Conservation (phyloP, 2,888 invertebrate species). For the Endomychus coccineus region DNA sequence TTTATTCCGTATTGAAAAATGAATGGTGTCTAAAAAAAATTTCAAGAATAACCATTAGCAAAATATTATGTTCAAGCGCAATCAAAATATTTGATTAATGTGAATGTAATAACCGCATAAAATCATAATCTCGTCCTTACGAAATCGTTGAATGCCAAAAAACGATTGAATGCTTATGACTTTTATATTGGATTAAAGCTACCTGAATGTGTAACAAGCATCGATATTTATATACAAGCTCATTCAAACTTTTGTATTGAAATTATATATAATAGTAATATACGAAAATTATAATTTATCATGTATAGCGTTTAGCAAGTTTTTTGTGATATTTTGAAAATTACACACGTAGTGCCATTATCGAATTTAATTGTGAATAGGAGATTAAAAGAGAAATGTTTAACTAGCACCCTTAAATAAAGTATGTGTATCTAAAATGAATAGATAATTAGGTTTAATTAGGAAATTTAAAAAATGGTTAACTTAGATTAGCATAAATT, state of each 20-base stretch:
- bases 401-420: slow-evolving; percentile 20
- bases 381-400: slow-evolving; percentile 14
- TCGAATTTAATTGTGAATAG: slow-evolving; percentile 19
- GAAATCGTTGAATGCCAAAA: too few species aligned
- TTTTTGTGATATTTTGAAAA: slow-evolving; percentile 6
- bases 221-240: too few species aligned
- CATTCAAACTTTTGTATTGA: too few species aligned
- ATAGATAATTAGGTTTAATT: slow-evolving; percentile 12
- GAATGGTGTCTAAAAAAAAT: too few species aligned
- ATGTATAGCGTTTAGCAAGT: slow-evolving; percentile 10
- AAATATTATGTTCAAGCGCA: too few species aligned
- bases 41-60: too few species aligned
- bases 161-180: slow-evolving; percentile 26
- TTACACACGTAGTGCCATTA: slow-evolving; percentile 27
- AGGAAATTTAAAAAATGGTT: slow-evolving; percentile 8
- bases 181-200: slow-evolving; percentile 24
- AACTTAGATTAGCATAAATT: slow-evolving; percentile 6
- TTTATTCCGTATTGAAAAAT: too few species aligned
- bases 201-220: slow-evolving; percentile 26
- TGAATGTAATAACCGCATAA: too few species aligned
- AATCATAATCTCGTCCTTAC: too few species aligned
- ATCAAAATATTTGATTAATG: too few species aligned
- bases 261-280: too few species aligned
- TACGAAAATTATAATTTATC: slow-evolving; percentile 15
- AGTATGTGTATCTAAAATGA: slow-evolving; percentile 5